Evolutionary conservation across 1,140 invertebrate genomes (phyloP), one percentile per base, ranked within the genome.

Genomic region (Myzus persicae): DNA sequence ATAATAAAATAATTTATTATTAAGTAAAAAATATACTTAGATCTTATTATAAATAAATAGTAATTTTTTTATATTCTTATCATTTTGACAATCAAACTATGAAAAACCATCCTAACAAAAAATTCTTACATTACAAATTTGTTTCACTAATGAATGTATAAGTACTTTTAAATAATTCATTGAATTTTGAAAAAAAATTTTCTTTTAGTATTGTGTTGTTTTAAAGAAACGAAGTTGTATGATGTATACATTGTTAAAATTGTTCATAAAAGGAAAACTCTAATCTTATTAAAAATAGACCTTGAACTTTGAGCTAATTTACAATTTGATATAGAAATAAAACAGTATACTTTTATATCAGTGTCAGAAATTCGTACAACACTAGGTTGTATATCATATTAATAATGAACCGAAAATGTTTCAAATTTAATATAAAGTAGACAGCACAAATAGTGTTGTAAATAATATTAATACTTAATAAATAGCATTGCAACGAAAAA

Each of bases 271-370:
- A 67, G 31, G 31, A 81, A 81, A 38, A 81, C n/a, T 81, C 8
- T 22, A 38, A 38, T 81, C 18, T 7, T 22, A 20, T 81, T 85
- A 85, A 44, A 31, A 87, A 31, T 44, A 14, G 26, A 46, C 84
- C 84, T 87, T 87, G 84, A 18, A 46, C 84, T 26, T 87, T 44
- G 84, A 87, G 46, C 42, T 44, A 85, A 46, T 87, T 87, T 2
- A 44, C 31, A 87, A 87, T 44, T 31, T 67, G 59, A 67, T 67
- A 67, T 31, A 67, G 26, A 59, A 59, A 31, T 59, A 31, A 31
- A n/a, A 76, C 59, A n/a, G 14, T n/a, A 76, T 3, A 76, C 11
- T n/a, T n/a, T 76, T 76, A 67, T 76, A 76, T 20, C 59, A 1
- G 59, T 67, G n/a, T 18, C 6, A 76, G 59, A n/a, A 31, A n/a